Evolutionary conservation across 37 sponge, comb jelly and placozoan genomes (phyloP).

Genomic region (Bolinopsis microptera): DNA sequence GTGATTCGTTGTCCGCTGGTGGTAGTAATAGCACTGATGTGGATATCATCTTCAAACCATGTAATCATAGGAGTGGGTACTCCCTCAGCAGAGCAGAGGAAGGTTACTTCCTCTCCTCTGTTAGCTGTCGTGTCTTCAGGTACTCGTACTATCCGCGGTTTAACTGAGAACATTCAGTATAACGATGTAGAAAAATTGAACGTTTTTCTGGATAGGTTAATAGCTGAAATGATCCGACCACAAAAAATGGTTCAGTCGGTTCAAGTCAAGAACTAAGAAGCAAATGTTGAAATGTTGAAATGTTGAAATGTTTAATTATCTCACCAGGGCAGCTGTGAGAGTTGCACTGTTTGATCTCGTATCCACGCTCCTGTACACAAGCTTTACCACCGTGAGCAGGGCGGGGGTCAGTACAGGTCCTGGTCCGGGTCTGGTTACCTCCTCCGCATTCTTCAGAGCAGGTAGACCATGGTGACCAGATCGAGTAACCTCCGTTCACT

Average conservation of each 20-base stretch:
- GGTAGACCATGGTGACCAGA: neutral
- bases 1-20: neutral
- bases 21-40: neutral
- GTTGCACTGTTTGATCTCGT: slow-evolving; percentile 9
- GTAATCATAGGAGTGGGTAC: slow-evolving; percentile 5
- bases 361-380: neutral
- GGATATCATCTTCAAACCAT: slow-evolving; percentile 60
- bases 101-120: neutral
- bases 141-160: neutral
- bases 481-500: slow-evolving; percentile 21
- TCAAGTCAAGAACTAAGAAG: too few species aligned
- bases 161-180: neutral
- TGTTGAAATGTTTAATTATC: too few species aligned
- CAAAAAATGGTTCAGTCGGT: too few species aligned
- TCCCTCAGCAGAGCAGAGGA: slow-evolving; percentile 37
- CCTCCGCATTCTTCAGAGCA: slow-evolving; percentile 39
- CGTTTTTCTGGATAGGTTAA: too few species aligned
- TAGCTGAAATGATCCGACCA: too few species aligned
- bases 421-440: slow-evolving; percentile 35
- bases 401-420: slow-evolving; percentile 53
- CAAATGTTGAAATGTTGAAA: too few species aligned
- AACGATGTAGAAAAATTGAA: too few species aligned
- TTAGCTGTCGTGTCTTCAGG: slow-evolving; percentile 12
- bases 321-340: neutral
- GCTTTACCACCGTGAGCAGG: slow-evolving; percentile 42